A percentile compares a stretch with the other conserved stretches of the same genome.
These are phyloP conservation scores for Pyrgus malvae DNA, from an alignment of 2,888 invertebrate species.

Conservation along the genomic window DNA sequence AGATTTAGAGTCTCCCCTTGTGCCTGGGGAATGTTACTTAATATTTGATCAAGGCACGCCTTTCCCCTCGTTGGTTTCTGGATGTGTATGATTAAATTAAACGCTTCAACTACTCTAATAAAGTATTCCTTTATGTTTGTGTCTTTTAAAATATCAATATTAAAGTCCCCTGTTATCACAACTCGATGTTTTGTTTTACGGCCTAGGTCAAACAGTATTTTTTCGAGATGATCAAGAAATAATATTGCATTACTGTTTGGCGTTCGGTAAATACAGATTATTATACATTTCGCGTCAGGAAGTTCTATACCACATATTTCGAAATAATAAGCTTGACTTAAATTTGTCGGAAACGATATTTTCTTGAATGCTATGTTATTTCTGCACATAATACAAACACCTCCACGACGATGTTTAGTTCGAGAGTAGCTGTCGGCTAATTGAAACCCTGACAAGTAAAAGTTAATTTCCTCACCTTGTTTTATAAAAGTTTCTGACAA, in stretches of 20 bases:
- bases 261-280: not conserved
- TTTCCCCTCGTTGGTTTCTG: not conserved
- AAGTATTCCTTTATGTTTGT: not conserved
- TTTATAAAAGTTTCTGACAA: too few relatives aligned
- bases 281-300: not conserved
- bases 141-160: not conserved
- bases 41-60: not conserved
- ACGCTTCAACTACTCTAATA: not conserved
- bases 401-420: not conserved
- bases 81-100: not conserved
- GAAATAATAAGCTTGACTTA: not conserved
- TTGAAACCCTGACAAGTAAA: not conserved
- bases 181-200: not conserved
- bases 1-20: not conserved
- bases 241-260: not conserved
- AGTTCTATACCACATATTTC: not conserved
- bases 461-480: not conserved
- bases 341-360: not conserved
- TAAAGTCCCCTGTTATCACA: not conserved
- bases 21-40: not conserved
- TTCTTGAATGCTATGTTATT: not conserved
- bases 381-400: not conserved
- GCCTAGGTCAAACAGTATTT: not conserved
- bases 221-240: not conserved
- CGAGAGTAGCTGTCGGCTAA: not conserved